Evolutionary conservation across 2,797 vertebrate species (phyloP).

Genomic region (Chanos chanos): DNA sequence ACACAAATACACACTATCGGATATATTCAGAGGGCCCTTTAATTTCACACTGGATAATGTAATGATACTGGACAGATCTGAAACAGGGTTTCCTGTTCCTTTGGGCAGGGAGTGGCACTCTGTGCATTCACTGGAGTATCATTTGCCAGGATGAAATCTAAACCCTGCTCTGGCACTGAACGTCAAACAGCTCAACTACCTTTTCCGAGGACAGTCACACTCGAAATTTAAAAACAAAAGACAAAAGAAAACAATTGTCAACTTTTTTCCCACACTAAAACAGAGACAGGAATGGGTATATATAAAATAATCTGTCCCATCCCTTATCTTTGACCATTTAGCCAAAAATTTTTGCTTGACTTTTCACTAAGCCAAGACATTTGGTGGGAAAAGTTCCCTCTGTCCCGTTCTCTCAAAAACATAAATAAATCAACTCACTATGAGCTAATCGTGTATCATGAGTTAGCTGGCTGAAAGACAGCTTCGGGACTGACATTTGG

Average conservation of each 20-base stretch:
- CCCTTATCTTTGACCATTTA: slow-evolving; percentile 22
- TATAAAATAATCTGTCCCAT: not conserved
- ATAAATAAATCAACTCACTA: slow-evolving; percentile 77
- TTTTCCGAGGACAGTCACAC: not conserved
- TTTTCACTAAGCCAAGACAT: slow-evolving; percentile 64
- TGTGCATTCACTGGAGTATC: not conserved
- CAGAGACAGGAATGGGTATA: slow-evolving; percentile 1
- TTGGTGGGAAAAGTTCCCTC: slow-evolving; percentile 73
- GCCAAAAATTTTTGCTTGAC: slow-evolving; percentile 60
- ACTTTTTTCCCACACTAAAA: slow-evolving; percentile 3
- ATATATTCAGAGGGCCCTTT: too few relatives aligned
- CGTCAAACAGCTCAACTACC: not conserved
- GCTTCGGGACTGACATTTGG: slow-evolving; percentile 44
- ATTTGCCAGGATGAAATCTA: slow-evolving; percentile 28
- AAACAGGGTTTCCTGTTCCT: slow-evolving; percentile 15
- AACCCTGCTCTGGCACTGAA: slow-evolving; percentile 16
- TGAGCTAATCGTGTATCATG: slow-evolving; percentile 71
- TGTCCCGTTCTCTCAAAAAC: slow-evolving; percentile 68
- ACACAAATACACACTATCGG: too few relatives aligned
- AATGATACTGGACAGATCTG: not conserved
- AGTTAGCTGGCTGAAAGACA: slow-evolving; percentile 50
- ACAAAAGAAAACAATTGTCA: not conserved
- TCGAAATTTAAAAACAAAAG: too few relatives aligned
- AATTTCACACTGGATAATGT: not conserved
- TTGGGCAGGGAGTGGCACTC: not conserved